Percentiles rank a stretch among this genome's conserved stretches.
Conservation (phyloP, 2,888 invertebrate species). For the Nomada lathburiana region DNA sequence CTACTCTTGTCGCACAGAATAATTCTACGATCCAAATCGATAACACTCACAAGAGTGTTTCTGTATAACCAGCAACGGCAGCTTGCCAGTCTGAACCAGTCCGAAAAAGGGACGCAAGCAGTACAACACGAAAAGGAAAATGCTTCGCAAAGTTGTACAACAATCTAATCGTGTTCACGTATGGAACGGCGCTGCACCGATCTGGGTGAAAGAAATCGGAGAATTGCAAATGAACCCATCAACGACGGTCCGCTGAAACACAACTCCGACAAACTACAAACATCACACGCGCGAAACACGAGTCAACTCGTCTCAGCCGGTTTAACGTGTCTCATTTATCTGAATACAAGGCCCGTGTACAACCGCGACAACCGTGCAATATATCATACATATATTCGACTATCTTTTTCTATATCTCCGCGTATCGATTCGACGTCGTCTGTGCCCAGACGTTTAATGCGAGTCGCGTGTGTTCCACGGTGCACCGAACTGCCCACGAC, state of each 20-base stretch:
- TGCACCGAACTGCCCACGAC: slow-evolving; percentile 31
- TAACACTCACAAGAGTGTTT: slow-evolving; percentile 5
- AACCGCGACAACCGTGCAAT: slow-evolving; percentile 42
- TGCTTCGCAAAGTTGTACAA: slow-evolving; percentile 24
- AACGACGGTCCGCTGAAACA: slow-evolving; percentile 44
- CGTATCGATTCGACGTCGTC: slow-evolving; percentile 38
- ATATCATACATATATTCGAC: slow-evolving; percentile 55
- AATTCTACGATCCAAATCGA: slow-evolving; percentile 18
- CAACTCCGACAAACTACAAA: slow-evolving; percentile 50
- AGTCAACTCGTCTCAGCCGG: slow-evolving; percentile 61
- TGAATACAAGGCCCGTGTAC: slow-evolving; percentile 51
- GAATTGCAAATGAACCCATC: slow-evolving; percentile 60
- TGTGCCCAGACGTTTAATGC: slow-evolving; percentile 30
- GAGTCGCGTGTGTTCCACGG: slow-evolving; percentile 25
- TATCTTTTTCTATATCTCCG: slow-evolving; percentile 52
- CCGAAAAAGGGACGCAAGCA: slow-evolving; percentile 5
- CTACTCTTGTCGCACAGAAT: background rate
- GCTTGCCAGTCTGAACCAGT: slow-evolving; percentile 1
- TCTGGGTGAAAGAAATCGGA: slow-evolving; percentile 30
- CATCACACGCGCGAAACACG: slow-evolving; percentile 50
- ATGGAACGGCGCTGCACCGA: slow-evolving; percentile 13
- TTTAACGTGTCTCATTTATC: slow-evolving; percentile 62
- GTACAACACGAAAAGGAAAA: slow-evolving; percentile 25
- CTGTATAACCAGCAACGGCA: background rate
- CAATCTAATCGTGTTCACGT: background rate